Percentiles rank a stretch among this genome's conserved stretches.
Evolutionary conservation across 2,113 vertebrate species (phyloP).

Genomic region (Empidonax traillii): DNA sequence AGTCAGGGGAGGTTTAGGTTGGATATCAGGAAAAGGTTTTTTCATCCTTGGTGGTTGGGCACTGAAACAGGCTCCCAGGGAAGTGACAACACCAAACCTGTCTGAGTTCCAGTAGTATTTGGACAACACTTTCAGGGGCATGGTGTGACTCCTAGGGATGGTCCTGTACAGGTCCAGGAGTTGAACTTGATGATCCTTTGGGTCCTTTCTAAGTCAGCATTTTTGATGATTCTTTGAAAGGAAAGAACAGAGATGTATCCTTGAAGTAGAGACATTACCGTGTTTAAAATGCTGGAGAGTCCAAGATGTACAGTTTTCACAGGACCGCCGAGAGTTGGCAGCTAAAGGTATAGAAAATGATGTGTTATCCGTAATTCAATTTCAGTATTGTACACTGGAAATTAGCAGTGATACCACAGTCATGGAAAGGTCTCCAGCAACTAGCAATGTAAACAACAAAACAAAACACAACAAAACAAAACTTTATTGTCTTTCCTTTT

Average conservation of each 20-base stretch:
- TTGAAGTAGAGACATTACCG: background rate
- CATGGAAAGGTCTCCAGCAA: background rate
- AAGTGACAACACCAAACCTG: background rate
- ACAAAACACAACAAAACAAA: background rate
- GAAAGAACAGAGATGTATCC: background rate
- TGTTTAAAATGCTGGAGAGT: background rate
- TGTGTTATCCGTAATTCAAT: background rate
- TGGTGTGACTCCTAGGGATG: background rate
- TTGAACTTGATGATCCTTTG: background rate
- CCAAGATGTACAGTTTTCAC: constrained; percentile 4
- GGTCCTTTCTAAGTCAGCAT: background rate
- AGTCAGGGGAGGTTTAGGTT: background rate
- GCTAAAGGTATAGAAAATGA: constrained; percentile 35
- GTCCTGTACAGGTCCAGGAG: background rate
- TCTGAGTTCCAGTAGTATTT: background rate
- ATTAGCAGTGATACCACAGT: constrained; percentile 12
- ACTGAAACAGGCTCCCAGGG: background rate
- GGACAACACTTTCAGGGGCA: background rate
- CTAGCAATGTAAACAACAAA: background rate
- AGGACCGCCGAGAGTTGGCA: background rate
- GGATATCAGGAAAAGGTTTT: background rate
- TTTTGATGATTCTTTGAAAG: background rate
- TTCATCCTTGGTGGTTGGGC: background rate
- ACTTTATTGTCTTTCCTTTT: background rate
- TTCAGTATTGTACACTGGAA: constrained; percentile 33